phyloP scores from a whole-genome alignment of 1,140 invertebrate species.

The Tetragonula clypearis region DNA sequence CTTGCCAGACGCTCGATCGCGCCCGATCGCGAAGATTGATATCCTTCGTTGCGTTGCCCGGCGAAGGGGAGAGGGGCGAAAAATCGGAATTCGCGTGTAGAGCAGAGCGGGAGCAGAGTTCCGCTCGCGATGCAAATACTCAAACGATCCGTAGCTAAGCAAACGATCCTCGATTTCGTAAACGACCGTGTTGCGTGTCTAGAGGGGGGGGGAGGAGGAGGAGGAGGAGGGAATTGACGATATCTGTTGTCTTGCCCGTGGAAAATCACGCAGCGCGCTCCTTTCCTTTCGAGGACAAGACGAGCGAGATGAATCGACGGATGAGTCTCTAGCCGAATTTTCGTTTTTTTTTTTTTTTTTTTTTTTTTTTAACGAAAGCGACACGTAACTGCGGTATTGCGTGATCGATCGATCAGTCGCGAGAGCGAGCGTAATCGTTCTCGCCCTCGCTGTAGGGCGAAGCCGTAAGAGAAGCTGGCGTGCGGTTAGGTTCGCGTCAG shows the following conservation, averaged over 20 bases:
- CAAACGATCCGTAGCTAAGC: not conserved
- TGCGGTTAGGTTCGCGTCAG: not conserved
- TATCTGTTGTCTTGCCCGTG: not conserved
- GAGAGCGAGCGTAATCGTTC: slow-evolving; percentile 8
- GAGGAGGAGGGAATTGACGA: not conserved
- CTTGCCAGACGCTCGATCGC: not conserved
- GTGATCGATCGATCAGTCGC: slow-evolving; percentile 46
- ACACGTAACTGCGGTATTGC: slow-evolving; percentile 52
- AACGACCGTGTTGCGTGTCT: slow-evolving; percentile 36
- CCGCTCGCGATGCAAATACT: not conserved
- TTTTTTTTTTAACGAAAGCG: too few relatives aligned
- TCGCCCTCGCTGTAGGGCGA: too few relatives aligned
- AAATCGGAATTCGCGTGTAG: not conserved
- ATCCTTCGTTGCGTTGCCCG: not conserved
- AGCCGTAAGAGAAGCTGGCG: slow-evolving; percentile 6
- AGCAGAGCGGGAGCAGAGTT: too few relatives aligned
- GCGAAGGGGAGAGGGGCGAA: too few relatives aligned
- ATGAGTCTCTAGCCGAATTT: slow-evolving; percentile 13
- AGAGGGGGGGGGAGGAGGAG: not conserved
- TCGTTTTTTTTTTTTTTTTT: slow-evolving; percentile 38
- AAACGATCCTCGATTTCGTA: not conserved
- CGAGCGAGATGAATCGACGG: not conserved
- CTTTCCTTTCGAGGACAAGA: not conserved
- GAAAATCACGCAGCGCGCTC: not conserved
- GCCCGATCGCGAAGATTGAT: slow-evolving; percentile 9